A percentile compares a stretch with the other conserved stretches of the same genome.
These are phyloP conservation scores for Clivina fossor DNA, from an alignment of 2,888 invertebrate species.

Conservation along the genomic window DNA sequence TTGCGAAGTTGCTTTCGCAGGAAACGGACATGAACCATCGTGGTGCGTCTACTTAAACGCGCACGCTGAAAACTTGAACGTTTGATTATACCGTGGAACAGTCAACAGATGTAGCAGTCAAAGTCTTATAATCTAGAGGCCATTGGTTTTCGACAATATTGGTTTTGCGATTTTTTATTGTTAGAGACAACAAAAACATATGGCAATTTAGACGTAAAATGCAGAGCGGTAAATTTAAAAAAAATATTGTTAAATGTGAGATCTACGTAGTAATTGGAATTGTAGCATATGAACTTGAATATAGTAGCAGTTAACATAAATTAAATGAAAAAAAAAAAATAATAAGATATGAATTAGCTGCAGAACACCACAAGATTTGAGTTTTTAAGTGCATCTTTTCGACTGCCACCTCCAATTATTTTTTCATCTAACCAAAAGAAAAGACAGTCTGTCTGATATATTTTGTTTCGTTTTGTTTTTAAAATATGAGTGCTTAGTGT, in stretches of 20 bases:
- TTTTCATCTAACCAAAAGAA: background rate
- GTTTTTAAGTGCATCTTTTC: conserved; percentile 49
- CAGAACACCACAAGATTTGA: conserved; percentile 35
- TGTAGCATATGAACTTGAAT: conserved; percentile 31
- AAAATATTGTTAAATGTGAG: conserved; percentile 52
- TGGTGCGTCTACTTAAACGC: too few species aligned
- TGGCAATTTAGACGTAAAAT: conserved; percentile 45
- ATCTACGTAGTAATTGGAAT: conserved; percentile 51
- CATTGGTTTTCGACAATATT: conserved; percentile 35
- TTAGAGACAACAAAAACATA: conserved; percentile 39
- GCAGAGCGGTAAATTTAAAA: conserved; percentile 44
- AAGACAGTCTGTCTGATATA: background rate
- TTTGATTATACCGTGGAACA: conserved; percentile 46
- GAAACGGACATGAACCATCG: too few species aligned
- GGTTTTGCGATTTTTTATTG: conserved; percentile 34
- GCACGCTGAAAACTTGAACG: too few species aligned
- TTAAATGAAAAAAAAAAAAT: conserved; percentile 28
- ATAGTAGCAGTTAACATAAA: conserved; percentile 40
- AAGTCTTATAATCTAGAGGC: conserved; percentile 29
- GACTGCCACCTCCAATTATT: conserved; percentile 47
- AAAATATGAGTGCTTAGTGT: conserved; percentile 49
- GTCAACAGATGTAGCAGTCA: conserved; percentile 48
- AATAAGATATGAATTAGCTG: conserved; percentile 26
- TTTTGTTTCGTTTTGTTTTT: conserved; percentile 2
- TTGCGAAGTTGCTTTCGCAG: too few species aligned